Conservation (phyloP, 2,888 invertebrate genomes). For the Philereme vetulata region DNA sequence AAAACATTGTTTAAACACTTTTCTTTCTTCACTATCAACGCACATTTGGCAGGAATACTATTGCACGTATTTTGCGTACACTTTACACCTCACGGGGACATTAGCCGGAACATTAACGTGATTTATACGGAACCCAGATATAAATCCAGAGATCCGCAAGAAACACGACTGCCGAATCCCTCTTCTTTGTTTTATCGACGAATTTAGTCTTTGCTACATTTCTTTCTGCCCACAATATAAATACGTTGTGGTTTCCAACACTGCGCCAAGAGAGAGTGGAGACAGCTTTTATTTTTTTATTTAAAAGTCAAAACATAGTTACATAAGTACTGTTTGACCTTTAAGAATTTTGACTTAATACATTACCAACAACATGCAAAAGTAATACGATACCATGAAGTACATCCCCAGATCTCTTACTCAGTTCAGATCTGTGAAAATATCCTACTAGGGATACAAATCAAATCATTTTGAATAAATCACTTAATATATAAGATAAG, state of each 20-base stretch:
- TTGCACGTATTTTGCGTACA: conserved; percentile 52
- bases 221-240: conserved; percentile 28
- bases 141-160: conserved; percentile 62
- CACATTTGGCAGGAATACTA: conserved; percentile 42
- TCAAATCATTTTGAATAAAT: too few species aligned
- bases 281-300: not conserved
- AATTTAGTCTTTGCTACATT: conserved; percentile 36
- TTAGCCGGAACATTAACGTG: conserved; percentile 72
- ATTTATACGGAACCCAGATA: conserved; percentile 65
- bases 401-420: too few species aligned
- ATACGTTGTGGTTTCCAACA: conserved; percentile 24
- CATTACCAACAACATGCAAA: too few species aligned
- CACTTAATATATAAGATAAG: too few species aligned
- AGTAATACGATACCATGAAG: too few species aligned
- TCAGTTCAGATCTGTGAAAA: too few species aligned
- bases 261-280: conserved; percentile 6
- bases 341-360: too few species aligned
- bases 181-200: conserved; percentile 50
- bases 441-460: too few species aligned
- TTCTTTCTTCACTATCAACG: conserved; percentile 12
- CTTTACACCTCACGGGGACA: conserved; percentile 62
- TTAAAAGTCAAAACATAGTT: too few species aligned
- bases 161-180: conserved; percentile 62
- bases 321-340: too few species aligned
- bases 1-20: too few species aligned